phyloP scores from a whole-genome alignment of 2,113 vertebrate genomes.

The Protobothrops mucrosquamatus region DNA sequence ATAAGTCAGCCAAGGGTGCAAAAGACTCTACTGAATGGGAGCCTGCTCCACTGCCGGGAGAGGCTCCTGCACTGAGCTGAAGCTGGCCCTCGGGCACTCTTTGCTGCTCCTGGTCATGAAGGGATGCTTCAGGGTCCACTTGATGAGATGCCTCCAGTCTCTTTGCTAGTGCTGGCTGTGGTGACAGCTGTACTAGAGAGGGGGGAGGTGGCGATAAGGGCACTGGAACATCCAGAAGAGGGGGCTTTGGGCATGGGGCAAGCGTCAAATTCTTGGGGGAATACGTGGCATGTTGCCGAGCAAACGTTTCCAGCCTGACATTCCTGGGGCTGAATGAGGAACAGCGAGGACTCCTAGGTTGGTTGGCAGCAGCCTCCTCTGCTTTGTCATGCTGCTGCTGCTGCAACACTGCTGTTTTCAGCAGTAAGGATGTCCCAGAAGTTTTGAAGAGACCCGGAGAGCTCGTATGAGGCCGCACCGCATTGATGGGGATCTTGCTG shows the following conservation, averaged over 20 bases:
- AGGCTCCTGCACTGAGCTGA: slow-evolving; percentile 62
- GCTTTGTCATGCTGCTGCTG: slow-evolving; percentile 63
- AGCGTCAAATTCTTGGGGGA: slow-evolving; percentile 77
- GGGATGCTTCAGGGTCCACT: slow-evolving; percentile 51
- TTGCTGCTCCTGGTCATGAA: slow-evolving; percentile 77
- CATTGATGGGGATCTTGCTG: slow-evolving; percentile 82
- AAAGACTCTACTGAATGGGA: slow-evolving; percentile 54
- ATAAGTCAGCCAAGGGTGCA: slow-evolving; percentile 57
- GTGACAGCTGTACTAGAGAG: slow-evolving; percentile 69
- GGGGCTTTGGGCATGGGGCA: slow-evolving; percentile 79
- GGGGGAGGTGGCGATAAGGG: slow-evolving; percentile 51
- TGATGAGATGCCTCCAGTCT: slow-evolving; percentile 69
- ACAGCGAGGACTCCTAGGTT: slow-evolving; percentile 73
- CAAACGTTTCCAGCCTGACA: slow-evolving; percentile 71
- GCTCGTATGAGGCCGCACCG: slow-evolving; percentile 86
- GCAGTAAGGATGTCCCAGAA: slow-evolving; percentile 75
- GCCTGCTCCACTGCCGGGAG: slow-evolving; percentile 60
- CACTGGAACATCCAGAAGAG: slow-evolving; percentile 68
- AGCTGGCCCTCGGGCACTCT: slow-evolving; percentile 69
- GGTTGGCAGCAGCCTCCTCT: slow-evolving; percentile 69
- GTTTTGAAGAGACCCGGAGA: slow-evolving; percentile 77
- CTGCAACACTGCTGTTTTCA: slow-evolving; percentile 80
- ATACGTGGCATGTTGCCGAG: slow-evolving; percentile 77
- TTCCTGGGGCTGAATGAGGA: slow-evolving; percentile 77
- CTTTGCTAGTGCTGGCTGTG: slow-evolving; percentile 66